Evolutionary conservation across 2,113 vertebrate species (phyloP), one percentile per base, ranked within the genome.

Genomic region (Rhinolophus ferrumequinum): DNA sequence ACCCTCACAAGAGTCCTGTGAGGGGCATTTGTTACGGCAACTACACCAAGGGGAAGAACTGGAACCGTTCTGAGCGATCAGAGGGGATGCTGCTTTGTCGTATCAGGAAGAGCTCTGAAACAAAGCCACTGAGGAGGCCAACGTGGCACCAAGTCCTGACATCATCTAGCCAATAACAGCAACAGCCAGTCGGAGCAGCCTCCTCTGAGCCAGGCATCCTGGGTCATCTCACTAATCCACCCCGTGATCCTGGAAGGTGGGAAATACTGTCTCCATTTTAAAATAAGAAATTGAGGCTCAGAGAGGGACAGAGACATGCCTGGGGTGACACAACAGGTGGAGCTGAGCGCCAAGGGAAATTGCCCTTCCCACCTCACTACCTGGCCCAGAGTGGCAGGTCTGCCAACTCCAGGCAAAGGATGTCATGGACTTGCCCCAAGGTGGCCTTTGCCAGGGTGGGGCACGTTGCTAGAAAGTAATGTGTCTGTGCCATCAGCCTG

Each of bases 161-260:
- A 12, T 6, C 7, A 8, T 8, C 24, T 56, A 38, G 4, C 47
- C n/a, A 66, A 13, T 50, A 26, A 12, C 4, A 84, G 64, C 0
- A 44, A 35, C 14, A 56, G 64, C 19, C 19, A 12, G 50, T 4
- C 0, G n/a, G n/a, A 16, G 56, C 15, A 12, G 9, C 76, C 50
- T 79, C 69, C 64, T 75, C 28, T 66, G 26, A 89, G 33, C 89
- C 47, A 60, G 33, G 33, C n/a, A 33, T 2, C 15, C 26, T 16
- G 62, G 6, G 0, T 19, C 38, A n/a, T 22, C 44, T 22, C 52
- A 44, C 1, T 3, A 2, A 4, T 18, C 24, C 13, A 4, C 56
- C 3, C 3, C 28, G 33, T 12, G 69, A 35, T 16, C 41, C 30
- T 14, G 26, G 33, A n/a, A 88, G 33, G 69, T 44, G 22, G 35